These are phyloP conservation scores for Pseudomyrmex concolor DNA, from an alignment of 1,140 invertebrate species.

Conservation along the genomic window DNA sequence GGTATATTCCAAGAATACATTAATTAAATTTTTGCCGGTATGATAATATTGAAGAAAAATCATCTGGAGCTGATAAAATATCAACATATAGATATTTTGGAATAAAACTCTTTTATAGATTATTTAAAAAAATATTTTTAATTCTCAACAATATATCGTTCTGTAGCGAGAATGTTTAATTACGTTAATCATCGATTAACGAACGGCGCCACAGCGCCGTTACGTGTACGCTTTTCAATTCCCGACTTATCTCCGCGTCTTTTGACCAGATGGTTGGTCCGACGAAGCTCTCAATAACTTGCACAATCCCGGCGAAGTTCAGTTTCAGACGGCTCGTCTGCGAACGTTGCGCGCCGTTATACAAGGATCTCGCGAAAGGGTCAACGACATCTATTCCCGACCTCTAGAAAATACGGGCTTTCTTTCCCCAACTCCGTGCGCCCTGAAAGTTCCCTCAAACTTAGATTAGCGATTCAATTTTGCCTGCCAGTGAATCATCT, in stretches of 20 bases:
- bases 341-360: slow-evolving; percentile 24
- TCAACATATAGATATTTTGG: background rate
- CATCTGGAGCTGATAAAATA: background rate
- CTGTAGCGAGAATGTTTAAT: background rate
- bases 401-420: slow-evolving; percentile 71
- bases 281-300: slow-evolving; percentile 50
- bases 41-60: background rate
- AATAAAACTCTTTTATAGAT: background rate
- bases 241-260: slow-evolving; percentile 20
- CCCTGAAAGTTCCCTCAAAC: slow-evolving; percentile 76
- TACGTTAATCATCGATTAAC: background rate
- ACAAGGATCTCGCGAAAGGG: slow-evolving; percentile 37
- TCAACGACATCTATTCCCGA: slow-evolving; percentile 76
- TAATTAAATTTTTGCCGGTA: too few species aligned
- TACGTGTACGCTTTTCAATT: background rate
- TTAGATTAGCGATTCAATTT: slow-evolving; percentile 82
- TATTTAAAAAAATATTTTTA: background rate
- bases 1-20: background rate
- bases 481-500: slow-evolving; percentile 74
- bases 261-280: background rate
- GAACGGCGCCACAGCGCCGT: background rate
- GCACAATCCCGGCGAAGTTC: slow-evolving; percentile 62
- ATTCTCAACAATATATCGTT: too few species aligned
- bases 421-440: slow-evolving; percentile 22
- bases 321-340: slow-evolving; percentile 53